A percentile compares a stretch with the other conserved stretches of the same genome.
Conservation (phyloP, 2,888 invertebrate species). For the Altica lythri region DNA sequence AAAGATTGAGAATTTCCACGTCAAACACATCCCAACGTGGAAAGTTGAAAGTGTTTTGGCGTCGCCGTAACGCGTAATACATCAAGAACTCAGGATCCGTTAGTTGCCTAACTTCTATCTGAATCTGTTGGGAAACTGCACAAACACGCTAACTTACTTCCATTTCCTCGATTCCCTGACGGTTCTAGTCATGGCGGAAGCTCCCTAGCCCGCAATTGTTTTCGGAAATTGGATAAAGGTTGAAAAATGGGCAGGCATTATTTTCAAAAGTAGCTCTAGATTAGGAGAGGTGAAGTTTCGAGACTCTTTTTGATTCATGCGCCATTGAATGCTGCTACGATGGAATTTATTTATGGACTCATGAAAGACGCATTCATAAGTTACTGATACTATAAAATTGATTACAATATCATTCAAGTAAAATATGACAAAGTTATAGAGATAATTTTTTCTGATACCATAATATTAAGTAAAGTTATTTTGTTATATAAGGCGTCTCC, state of each 20-base stretch:
- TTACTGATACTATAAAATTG: too few species aligned
- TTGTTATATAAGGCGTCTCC: too few species aligned
- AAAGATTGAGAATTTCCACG: slow-evolving; percentile 16
- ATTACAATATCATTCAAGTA: too few species aligned
- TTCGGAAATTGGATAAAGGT: slow-evolving; percentile 60
- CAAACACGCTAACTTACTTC: slow-evolving; percentile 47
- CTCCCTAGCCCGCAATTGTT: slow-evolving; percentile 52
- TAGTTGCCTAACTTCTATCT: slow-evolving; percentile 34
- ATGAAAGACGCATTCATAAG: too few species aligned
- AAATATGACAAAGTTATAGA: too few species aligned
- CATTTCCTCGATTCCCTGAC: slow-evolving; percentile 44
- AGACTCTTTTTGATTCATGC: slow-evolving; percentile 17
- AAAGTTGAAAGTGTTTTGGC: slow-evolving; percentile 43
- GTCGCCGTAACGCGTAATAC: slow-evolving; percentile 46
- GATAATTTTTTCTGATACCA: too few species aligned
- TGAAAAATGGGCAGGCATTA: slow-evolving; percentile 55
- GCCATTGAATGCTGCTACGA: too few species aligned
- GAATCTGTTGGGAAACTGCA: slow-evolving; percentile 37
- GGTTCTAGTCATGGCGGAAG: slow-evolving; percentile 37
- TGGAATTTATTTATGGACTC: neutral
- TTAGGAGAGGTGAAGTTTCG: slow-evolving; percentile 21
- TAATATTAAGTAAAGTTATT: too few species aligned
- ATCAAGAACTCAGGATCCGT: slow-evolving; percentile 35
- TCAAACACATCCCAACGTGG: slow-evolving; percentile 20
- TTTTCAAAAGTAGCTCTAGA: slow-evolving; percentile 33